Evolutionary conservation across 2,888 invertebrate genomes (phyloP), one percentile per base, ranked within the genome.

Genomic region (Meiosimyza platycephala): DNA sequence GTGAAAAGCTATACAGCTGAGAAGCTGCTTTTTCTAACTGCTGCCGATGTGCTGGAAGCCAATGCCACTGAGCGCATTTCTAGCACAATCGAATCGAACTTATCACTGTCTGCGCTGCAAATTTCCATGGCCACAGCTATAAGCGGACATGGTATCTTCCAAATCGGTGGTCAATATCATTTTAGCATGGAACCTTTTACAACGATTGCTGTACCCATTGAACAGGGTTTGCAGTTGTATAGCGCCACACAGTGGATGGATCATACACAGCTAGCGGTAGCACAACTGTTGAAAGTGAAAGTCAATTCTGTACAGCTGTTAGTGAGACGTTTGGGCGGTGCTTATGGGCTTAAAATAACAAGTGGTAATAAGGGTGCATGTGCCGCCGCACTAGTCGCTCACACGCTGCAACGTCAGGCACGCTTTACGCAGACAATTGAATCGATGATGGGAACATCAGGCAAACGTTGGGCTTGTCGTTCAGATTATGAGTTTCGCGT

Each of bases 321-420:
- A 22, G 92, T 94, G 0, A 89, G 91, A 13, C 90, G 95, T 51
- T 78, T 95, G 2, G 96, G 96, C 11, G 96, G 96, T 15, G 93
- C 87, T 0, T 96, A 93, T 83, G 96, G 96, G 0, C 89, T 89
- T 0, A 96, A 96, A 68, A 90, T 94, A 72, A 88, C 90, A 0
- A 89, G 94, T 11, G 85, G 89, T 1, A 84, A 88, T 11, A 88
- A 90, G 9, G 82, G 92, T 0, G 89, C 92, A 0, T 89, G 90
- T 47, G 92, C 92, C 0, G 90, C 92, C 75, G 91, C 93, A 0
- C 80, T 95, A 12, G 94, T 91, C 0, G 91, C 93, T 0, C 84
- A 90, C 76, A 79, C 79, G 71, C 74, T 82, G 0, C 81, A 89
- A 78, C 88, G 90, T 60, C 93, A 95, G 0, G 92, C 93, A 0